These are phyloP conservation scores for Matsumurasca onukii DNA, from an alignment of 1,140 invertebrate genomes.

Conservation along the genomic window DNA sequence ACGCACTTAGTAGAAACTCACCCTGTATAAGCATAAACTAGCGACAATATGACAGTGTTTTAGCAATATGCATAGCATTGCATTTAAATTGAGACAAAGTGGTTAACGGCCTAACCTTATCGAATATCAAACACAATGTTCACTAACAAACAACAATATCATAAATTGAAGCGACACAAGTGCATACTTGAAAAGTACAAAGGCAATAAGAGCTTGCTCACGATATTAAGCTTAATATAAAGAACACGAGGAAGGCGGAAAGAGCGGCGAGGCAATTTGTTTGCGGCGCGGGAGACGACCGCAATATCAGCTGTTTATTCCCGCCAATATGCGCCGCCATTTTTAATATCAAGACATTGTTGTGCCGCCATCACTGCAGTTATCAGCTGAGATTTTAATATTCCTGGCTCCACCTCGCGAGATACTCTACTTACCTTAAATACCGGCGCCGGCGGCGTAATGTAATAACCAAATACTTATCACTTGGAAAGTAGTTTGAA, in stretches of 20 bases:
- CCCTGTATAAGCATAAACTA: no score
- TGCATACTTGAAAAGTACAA: no score
- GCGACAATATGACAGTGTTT: no score
- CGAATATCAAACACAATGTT: no score
- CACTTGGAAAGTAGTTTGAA: no score
- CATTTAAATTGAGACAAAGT: no score
- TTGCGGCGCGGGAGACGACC: conserved; percentile 15
- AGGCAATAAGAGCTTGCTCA: no score
- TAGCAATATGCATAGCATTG: no score
- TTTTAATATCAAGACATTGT: conserved; percentile 25
- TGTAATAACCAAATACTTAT: conserved; percentile 22
- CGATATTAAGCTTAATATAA: conserved; percentile 6
- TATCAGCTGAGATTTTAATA: conserved; percentile 21
- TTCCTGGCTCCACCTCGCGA: conserved; percentile 7
- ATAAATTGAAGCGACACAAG: no score
- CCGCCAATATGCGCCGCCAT: conserved; percentile 14
- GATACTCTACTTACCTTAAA: background rate
- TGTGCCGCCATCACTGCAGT: background rate
- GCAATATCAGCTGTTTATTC: conserved; percentile 22
- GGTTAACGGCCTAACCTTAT: no score
- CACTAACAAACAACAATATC: no score
- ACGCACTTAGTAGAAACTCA: no score
- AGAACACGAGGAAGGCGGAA: background rate
- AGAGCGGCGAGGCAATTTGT: background rate
- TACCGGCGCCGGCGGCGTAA: background rate